Conservation (phyloP, 2,797 vertebrate species). For the Synaphobranchus kaupii region DNA sequence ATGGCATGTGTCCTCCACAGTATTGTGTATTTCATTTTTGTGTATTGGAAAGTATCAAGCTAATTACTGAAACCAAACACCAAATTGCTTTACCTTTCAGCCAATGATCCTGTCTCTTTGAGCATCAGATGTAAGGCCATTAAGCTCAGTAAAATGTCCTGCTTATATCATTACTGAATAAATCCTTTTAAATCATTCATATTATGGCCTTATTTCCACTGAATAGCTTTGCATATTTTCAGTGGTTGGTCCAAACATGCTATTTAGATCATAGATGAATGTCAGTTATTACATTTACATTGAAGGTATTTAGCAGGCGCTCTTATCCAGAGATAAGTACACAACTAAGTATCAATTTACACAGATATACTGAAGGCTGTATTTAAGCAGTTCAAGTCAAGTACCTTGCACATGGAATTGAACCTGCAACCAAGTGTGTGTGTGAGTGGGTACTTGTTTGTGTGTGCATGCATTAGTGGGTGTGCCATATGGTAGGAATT, state of each 20-base stretch:
- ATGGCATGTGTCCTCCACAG: neutral
- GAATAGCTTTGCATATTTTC: neutral
- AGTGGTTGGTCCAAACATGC: neutral
- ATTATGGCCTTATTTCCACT: neutral
- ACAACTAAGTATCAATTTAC: neutral
- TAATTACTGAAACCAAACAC: too few relatives aligned
- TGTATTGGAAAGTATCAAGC: neutral
- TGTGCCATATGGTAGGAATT: constrained; percentile 13
- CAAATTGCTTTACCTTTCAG: neutral
- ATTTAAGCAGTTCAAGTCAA: neutral
- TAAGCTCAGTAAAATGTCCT: neutral
- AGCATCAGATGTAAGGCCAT: neutral
- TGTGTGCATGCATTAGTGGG: constrained; percentile 30
- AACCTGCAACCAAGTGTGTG: neutral
- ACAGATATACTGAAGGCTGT: neutral
- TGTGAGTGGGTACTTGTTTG: neutral
- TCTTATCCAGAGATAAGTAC: neutral
- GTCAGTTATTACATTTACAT: neutral
- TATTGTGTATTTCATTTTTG: neutral
- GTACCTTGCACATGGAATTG: neutral
- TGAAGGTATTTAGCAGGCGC: too few relatives aligned
- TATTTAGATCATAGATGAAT: neutral
- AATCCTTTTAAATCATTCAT: constrained; percentile 1
- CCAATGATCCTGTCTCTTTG: neutral
- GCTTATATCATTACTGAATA: neutral